phyloP scores from a whole-genome alignment of 2,797 vertebrate genomes.

The Arctocebus calabarensis region DNA sequence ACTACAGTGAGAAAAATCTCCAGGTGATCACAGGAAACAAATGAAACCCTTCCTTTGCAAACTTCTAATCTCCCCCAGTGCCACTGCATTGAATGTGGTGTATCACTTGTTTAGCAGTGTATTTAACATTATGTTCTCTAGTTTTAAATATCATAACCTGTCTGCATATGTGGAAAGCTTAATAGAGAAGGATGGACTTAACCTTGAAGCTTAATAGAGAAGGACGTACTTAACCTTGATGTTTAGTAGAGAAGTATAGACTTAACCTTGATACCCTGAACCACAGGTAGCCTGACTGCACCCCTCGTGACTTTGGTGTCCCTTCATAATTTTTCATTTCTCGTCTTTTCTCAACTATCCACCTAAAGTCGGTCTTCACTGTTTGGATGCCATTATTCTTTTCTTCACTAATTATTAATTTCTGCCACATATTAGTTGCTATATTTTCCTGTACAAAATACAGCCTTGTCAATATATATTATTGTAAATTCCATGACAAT shows the following conservation, averaged over 20 bases:
- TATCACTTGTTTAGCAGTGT: neutral
- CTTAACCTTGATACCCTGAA: neutral
- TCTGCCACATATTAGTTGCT: neutral
- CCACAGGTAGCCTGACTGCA: accelerated
- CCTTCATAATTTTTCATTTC: neutral
- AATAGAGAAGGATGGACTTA: neutral
- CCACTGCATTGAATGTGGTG: conserved; percentile 62
- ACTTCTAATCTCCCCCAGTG: neutral
- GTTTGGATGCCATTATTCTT: neutral
- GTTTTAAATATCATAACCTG: neutral
- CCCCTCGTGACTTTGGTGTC: neutral
- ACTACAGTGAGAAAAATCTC: neutral
- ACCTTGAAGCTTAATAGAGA: neutral
- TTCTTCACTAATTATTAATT: neutral
- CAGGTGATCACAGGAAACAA: neutral
- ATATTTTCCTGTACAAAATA: neutral
- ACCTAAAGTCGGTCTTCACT: neutral
- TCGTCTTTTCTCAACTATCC: neutral
- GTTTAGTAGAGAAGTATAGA: neutral
- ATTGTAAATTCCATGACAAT: neutral
- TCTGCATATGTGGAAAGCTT: neutral
- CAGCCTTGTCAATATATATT: neutral
- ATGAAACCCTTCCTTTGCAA: neutral
- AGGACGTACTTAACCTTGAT: neutral
- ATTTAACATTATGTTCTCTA: neutral